A percentile compares a stretch with the other conserved stretches of the same genome.
These are phyloP conservation scores for Cheilosia vulpina DNA, from an alignment of 2,888 invertebrate genomes.

Conservation along the genomic window DNA sequence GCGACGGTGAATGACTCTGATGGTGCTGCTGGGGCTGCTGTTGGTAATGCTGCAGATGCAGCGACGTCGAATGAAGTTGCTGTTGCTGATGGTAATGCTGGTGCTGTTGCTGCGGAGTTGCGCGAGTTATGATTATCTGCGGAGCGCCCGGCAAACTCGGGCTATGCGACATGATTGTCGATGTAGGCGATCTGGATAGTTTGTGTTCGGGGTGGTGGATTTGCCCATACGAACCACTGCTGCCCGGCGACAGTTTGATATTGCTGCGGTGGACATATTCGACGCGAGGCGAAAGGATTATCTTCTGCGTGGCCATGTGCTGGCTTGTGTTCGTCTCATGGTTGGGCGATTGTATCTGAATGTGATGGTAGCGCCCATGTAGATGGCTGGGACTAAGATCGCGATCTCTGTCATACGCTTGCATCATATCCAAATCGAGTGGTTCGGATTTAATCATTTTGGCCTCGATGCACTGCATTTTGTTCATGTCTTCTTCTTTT, in stretches of 20 bases:
- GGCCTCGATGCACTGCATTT: conserved; percentile 82
- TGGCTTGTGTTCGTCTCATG: conserved; percentile 54
- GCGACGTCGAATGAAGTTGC: conserved; percentile 70
- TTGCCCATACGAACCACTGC: conserved; percentile 53
- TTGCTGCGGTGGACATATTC: conserved; percentile 78
- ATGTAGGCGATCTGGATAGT: conserved; percentile 67
- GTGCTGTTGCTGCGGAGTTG: conserved; percentile 75
- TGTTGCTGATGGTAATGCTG: conserved; percentile 70
- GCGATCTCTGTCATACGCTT: conserved; percentile 77
- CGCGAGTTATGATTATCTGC: conserved; percentile 82
- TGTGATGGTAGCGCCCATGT: conserved; percentile 80
- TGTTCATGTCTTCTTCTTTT: conserved; percentile 77
- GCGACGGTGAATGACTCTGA: conserved; percentile 73
- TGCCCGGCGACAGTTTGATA: conserved; percentile 66
- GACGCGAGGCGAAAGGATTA: conserved; percentile 81
- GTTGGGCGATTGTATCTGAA: conserved; percentile 80
- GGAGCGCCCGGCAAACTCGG: conserved; percentile 76
- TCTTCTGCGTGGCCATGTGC: conserved; percentile 78
- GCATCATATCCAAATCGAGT: conserved; percentile 81
- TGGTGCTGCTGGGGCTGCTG: conserved; percentile 50
- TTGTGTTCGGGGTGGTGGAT: conserved; percentile 54
- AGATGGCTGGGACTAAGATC: conserved; percentile 53
- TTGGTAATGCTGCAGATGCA: conserved; percentile 76
- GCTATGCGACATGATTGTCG: conserved; percentile 68
- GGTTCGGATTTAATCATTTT: conserved; percentile 82